Conservation (phyloP, 2,113 vertebrate species). For the Salvelinus sp. region DNA sequence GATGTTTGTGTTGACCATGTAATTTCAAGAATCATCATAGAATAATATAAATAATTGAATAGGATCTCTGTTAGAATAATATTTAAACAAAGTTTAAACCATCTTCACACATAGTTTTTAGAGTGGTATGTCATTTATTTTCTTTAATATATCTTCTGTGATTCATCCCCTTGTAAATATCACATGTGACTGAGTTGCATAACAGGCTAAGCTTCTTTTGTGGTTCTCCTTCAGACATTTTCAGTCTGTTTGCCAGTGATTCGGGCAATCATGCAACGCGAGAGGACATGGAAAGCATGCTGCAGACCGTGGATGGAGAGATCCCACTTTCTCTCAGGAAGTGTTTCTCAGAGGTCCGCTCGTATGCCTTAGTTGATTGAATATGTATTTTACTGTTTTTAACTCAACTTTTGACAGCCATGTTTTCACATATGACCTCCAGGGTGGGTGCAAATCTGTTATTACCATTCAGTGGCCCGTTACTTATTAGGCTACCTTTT, state of each 20-base stretch:
- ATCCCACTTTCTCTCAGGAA: conserved; percentile 83
- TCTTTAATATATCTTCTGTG: neutral
- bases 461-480: neutral
- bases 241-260: conserved; percentile 87
- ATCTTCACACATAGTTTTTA: neutral
- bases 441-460: neutral
- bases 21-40: neutral
- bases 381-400: neutral
- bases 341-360: conserved; percentile 84
- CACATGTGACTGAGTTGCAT: neutral
- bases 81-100: too few species aligned
- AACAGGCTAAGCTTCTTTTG: neutral
- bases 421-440: neutral
- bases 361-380: neutral
- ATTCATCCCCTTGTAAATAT: neutral
- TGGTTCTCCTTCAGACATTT: conserved; percentile 76
- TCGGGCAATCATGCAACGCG: conserved; percentile 85
- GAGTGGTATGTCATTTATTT: neutral
- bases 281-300: conserved; percentile 88
- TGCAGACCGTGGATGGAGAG: conserved; percentile 82
- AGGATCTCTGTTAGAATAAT: too few species aligned
- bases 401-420: neutral
- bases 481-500: neutral
- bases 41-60: too few species aligned
- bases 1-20: neutral